These are phyloP conservation scores for Callyntrura sp. DNA, from an alignment of 2,888 invertebrate species.

Conservation along the genomic window DNA sequence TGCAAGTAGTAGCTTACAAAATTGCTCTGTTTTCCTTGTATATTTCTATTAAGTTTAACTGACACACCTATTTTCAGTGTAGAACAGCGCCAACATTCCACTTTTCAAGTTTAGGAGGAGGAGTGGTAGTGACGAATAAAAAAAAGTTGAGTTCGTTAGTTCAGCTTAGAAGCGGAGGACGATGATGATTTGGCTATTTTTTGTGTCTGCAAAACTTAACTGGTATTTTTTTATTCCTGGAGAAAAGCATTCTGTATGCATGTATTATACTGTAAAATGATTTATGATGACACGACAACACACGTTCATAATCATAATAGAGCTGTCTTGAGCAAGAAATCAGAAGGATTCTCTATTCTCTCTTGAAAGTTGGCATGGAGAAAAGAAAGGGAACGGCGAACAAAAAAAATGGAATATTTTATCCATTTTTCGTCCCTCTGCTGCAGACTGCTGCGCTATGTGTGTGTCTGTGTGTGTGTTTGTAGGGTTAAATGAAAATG, in stretches of 20 bases:
- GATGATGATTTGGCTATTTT: no score
- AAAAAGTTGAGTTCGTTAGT: not conserved
- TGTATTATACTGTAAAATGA: not conserved
- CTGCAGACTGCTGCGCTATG: no score
- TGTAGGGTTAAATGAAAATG: no score
- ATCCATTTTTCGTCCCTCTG: no score
- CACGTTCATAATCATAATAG: not conserved
- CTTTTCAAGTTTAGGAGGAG: no score
- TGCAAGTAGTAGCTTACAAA: not conserved
- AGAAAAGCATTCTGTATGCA: not conserved
- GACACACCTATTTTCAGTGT: no score
- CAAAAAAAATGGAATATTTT: not conserved
- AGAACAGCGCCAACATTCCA: not conserved
- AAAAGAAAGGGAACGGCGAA: not conserved
- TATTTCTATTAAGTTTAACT: no score
- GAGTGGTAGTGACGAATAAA: no score
- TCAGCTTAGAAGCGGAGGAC: not conserved
- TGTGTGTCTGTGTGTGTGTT: no score
- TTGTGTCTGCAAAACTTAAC: no score
- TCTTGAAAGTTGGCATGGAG: not conserved
- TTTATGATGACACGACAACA: constrained; percentile 17
- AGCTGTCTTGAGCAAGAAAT: not conserved
- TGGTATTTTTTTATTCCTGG: not conserved
- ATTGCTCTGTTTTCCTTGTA: no score
- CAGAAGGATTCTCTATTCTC: not conserved